Percentiles rank a stretch among this genome's conserved stretches.
These are phyloP conservation scores for Cantharis nigra DNA, from an alignment of 2,888 invertebrate species.

Conservation along the genomic window DNA sequence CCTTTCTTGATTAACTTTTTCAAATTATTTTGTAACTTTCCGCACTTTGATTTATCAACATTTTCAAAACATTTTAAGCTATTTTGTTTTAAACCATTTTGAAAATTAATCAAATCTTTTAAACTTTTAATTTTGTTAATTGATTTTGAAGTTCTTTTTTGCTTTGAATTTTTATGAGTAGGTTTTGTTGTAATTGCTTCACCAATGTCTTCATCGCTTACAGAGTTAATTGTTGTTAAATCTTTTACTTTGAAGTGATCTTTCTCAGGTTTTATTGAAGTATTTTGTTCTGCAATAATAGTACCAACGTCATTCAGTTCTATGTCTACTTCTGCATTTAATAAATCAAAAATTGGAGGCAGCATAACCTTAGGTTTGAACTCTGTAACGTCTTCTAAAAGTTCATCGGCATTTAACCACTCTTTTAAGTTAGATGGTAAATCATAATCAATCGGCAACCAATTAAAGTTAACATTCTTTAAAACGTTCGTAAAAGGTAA, in stretches of 20 bases:
- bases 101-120: slow-evolving; percentile 22
- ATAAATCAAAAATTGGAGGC: neutral
- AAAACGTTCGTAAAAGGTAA: slow-evolving; percentile 47
- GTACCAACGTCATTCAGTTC: neutral
- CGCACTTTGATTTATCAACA: slow-evolving; percentile 16
- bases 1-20: slow-evolving; percentile 12
- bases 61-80: slow-evolving; percentile 3
- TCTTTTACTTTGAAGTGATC: neutral
- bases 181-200: slow-evolving; percentile 11
- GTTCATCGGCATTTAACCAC: slow-evolving; percentile 56
- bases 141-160: neutral
- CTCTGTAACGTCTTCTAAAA: slow-evolving; percentile 40
- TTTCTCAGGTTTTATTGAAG: neutral
- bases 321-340: neutral
- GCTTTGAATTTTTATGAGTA: neutral
- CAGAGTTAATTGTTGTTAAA: neutral
- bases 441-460: slow-evolving; percentile 52
- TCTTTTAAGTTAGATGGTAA: slow-evolving; percentile 53
- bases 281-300: neutral
- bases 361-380: neutral
- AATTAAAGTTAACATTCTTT: slow-evolving; percentile 45
- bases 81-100: slow-evolving; percentile 6
- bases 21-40: slow-evolving; percentile 14
- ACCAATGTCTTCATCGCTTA: slow-evolving; percentile 26
- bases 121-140: slow-evolving; percentile 16